These are phyloP conservation scores for Syngnathus floridae DNA, from an alignment of 2,113 vertebrate genomes.

Conservation along the genomic window DNA sequence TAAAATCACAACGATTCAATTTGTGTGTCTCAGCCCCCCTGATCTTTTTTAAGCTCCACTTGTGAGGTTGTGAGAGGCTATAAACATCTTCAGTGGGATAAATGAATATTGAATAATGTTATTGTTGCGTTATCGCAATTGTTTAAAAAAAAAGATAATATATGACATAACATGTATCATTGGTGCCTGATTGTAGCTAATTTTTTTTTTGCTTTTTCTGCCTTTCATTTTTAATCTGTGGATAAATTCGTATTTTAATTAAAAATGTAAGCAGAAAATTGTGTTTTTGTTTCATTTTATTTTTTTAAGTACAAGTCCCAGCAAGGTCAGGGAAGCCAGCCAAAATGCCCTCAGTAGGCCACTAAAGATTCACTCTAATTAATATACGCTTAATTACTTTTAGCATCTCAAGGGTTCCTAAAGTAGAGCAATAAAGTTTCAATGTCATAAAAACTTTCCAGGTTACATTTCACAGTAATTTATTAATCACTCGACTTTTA, in stretches of 20 bases:
- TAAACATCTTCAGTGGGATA: constrained; percentile 56
- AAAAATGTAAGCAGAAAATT: constrained; percentile 66
- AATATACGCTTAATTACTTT: constrained; percentile 4
- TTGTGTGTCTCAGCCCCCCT: constrained; percentile 12
- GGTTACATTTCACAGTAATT: not conserved
- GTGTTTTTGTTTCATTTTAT: constrained; percentile 19
- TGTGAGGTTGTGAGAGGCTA: constrained; percentile 49
- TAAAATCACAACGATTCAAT: constrained; percentile 45
- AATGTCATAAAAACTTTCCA: not conserved
- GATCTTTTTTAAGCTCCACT: constrained; percentile 44
- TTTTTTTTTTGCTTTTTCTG: constrained; percentile 76
- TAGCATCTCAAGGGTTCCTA: not conserved
- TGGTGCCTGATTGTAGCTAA: constrained; percentile 79
- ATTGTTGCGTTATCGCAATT: constrained; percentile 78
- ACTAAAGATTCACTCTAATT: constrained; percentile 1
- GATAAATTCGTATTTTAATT: constrained; percentile 78
- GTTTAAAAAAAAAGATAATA: constrained; percentile 41
- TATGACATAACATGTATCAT: constrained; percentile 69
- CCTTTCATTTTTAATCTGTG: constrained; percentile 77
- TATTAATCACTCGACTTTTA: not conserved
- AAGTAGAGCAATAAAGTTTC: not conserved
- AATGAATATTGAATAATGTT: constrained; percentile 70
- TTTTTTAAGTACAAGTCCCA: not conserved
- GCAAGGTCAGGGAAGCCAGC: not conserved
- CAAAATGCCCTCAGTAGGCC: not conserved